phyloP scores from a whole-genome alignment of 2,113 vertebrate genomes.

The Ursus arctos region DNA sequence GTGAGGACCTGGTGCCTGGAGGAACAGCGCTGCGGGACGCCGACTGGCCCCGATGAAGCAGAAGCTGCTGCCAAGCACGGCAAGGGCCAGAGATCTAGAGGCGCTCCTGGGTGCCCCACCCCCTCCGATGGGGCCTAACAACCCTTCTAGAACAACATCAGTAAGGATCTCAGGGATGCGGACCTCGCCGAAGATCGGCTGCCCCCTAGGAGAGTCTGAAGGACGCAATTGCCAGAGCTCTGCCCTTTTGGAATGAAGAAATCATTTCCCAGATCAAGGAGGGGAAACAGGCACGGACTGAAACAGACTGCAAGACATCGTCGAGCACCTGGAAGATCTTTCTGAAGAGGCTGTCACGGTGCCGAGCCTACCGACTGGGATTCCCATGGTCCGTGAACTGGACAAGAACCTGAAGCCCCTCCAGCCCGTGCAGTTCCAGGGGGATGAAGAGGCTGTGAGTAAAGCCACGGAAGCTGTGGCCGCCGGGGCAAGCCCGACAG shows the following conservation, averaged over 20 bases:
- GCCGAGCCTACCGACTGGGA: conserved; percentile 97
- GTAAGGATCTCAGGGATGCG: conserved; percentile 93
- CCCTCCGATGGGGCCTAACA: conserved; percentile 91
- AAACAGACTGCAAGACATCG: conserved; percentile 93
- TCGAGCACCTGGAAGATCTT: conserved; percentile 95
- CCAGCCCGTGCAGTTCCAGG: conserved; percentile 98
- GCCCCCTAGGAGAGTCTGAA: conserved; percentile 93
- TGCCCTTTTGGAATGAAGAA: conserved; percentile 95
- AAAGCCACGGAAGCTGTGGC: conserved; percentile 99
- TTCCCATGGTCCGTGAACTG: conserved; percentile 97
- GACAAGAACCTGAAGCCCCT: conserved; percentile 96
- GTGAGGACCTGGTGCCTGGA: conserved; percentile 93
- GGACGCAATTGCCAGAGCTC: conserved; percentile 93
- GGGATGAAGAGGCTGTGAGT: conserved; percentile 96
- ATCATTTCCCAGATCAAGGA: conserved; percentile 94
- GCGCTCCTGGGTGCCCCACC: conserved; percentile 92
- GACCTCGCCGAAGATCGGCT: conserved; percentile 93
- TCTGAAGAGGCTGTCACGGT: conserved; percentile 99
- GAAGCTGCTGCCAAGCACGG: conserved; percentile 93
- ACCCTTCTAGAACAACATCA: conserved; percentile 91
- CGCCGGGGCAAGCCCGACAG: conserved; percentile 98
- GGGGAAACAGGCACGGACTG: conserved; percentile 93
- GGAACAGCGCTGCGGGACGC: conserved; percentile 93
- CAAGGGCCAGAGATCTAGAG: conserved; percentile 93
- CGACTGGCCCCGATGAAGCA: conserved; percentile 94